Conservation (phyloP, 2,797 vertebrate species). For the Sarcophilus harrisii region DNA sequence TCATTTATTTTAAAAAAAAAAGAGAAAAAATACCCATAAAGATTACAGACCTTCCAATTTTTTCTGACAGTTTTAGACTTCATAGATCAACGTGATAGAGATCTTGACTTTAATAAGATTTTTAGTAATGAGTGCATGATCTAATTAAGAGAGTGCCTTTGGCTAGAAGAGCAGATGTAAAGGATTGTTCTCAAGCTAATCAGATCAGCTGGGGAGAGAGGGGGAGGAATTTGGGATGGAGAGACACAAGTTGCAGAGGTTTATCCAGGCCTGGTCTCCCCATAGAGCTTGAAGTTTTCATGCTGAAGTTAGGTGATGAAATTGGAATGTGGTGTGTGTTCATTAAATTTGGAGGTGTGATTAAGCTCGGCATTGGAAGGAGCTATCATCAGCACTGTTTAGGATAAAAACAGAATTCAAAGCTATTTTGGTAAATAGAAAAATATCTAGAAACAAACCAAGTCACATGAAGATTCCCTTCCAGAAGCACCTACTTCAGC, state of each 20-base stretch:
- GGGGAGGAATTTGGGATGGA: neutral
- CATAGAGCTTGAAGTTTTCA: slow-evolving; percentile 16
- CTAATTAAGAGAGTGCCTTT: neutral
- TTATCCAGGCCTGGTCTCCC: slow-evolving; percentile 3
- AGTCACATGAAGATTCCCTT: neutral
- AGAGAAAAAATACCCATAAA: neutral
- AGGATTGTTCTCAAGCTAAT: neutral
- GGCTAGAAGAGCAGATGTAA: neutral
- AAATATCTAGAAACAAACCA: neutral
- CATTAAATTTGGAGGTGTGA: slow-evolving; percentile 17
- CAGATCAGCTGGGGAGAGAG: neutral
- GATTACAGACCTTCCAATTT: neutral
- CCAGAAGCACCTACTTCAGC: neutral
- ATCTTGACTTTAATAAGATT: neutral
- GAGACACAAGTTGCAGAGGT: neutral
- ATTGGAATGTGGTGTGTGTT: neutral
- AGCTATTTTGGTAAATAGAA: neutral
- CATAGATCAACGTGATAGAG: neutral
- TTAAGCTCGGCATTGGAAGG: neutral
- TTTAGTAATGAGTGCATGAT: neutral
- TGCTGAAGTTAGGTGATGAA: neutral
- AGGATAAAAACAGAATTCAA: neutral
- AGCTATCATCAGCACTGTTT: neutral
- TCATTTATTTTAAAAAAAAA: neutral
- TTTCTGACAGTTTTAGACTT: neutral